Percentiles rank a stretch among this genome's conserved stretches.
Conservation (phyloP, 2,797 vertebrate genomes). For the Melanogrammus aeglefinus region DNA sequence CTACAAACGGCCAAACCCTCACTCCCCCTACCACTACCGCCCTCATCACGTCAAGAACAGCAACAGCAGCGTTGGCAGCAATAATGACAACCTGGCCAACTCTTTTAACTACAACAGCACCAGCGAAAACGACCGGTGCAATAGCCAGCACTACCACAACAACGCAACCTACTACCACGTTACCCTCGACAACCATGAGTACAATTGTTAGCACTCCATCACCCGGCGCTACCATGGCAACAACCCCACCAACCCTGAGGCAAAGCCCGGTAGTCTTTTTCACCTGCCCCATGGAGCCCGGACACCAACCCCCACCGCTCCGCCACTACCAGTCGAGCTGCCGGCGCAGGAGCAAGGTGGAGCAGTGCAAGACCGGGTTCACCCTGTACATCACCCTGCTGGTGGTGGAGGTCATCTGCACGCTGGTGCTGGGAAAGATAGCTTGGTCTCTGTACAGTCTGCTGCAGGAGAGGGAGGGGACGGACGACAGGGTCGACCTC, state of each 20-base stretch:
- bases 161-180: not conserved
- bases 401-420: conserved; percentile 60
- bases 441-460: conserved; percentile 58
- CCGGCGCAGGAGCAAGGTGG: conserved; percentile 14
- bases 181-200: not conserved
- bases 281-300: conserved; percentile 30
- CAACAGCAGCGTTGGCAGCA: conserved; percentile 14
- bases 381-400: conserved; percentile 58
- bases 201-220: conserved; percentile 15
- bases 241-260: conserved; percentile 21
- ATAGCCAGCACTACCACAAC: not conserved
- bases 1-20: conserved; percentile 10
- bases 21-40: conserved; percentile 4
- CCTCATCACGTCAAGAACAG: conserved; percentile 10
- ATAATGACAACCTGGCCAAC: not conserved
- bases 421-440: conserved; percentile 58
- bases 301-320: not conserved
- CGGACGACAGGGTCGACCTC: conserved; percentile 56
- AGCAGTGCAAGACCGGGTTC: conserved; percentile 55
- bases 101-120: not conserved
- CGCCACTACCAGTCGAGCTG: not conserved
- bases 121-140: not conserved
- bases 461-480: conserved; percentile 50
- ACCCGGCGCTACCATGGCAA: conserved; percentile 6
- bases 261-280: conserved; percentile 36